Evolutionary conservation across 2,113 vertebrate species (phyloP), one percentile per base, ranked within the genome.

Genomic region (Petrocephalus microphthalmus): DNA sequence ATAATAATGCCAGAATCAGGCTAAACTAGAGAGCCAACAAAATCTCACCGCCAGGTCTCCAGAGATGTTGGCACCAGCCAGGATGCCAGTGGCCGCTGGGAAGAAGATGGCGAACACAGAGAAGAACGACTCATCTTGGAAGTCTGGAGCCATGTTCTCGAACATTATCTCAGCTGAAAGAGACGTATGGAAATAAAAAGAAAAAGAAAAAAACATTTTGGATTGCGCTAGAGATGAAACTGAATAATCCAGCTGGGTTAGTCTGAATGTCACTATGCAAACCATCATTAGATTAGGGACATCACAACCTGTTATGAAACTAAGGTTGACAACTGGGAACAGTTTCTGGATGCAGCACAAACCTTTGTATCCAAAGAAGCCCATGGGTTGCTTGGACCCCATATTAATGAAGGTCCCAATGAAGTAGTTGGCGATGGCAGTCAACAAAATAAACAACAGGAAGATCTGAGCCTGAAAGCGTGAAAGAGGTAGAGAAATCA

Each of bases 1-100:
- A 42, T 42, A 42, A 49, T 22, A 49, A 45, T 4, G 0, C 8
- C 78, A 47, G 8, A 54, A 85, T 53, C n/a, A 20, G 84, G 51
- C 10, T 54, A 33, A 60, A 86, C 15, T 33, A 64, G 4, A 85
- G 17, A 10, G 25, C 17, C 22, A 7, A 54, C 45, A 22, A 33
- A 47, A 88, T 96, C 98, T 97, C 92, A 99, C 98, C 82, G 97
- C 95, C 88, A 99, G 98, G 93, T 99, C 98, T 94, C 98, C 98
- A 56, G 98, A 99, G 94, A 99, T 99, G 94, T 99, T 99, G 91
- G 98, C 97, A 90, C 98, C 98, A 57, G 98, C 98, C 92, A 99
- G 94, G 93, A 99, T 99, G 90, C 98, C 98, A 89, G 98, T 99
- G 90, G 98, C 98, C 87, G 98, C 98, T 85, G 98, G 98, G 93